phyloP scores from a whole-genome alignment of 2,888 invertebrate genomes.

The Trissoscelio sp. region DNA sequence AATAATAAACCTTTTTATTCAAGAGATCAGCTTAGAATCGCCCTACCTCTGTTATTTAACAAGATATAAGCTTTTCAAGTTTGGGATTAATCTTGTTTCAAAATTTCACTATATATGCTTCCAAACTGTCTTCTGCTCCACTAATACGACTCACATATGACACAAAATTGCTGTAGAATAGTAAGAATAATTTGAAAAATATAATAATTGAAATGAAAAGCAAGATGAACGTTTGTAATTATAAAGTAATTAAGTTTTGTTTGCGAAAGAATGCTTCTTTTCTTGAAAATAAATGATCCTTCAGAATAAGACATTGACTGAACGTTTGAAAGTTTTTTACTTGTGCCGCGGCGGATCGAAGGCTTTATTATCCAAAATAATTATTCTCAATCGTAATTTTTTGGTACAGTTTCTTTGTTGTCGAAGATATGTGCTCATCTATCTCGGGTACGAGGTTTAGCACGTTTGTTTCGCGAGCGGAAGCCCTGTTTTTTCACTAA shows the following conservation, averaged over 20 bases:
- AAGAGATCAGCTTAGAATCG: no score
- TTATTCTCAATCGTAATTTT: constrained; percentile 59
- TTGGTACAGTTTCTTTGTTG: constrained; percentile 59
- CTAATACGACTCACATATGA: no score
- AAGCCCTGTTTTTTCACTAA: constrained; percentile 70
- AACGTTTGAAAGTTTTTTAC: constrained; percentile 41
- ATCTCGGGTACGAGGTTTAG: constrained; percentile 54
- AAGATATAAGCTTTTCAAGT: no score
- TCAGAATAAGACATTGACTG: constrained; percentile 53
- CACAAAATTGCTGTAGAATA: no score
- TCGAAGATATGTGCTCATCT: constrained; percentile 52
- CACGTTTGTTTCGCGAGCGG: constrained; percentile 67
- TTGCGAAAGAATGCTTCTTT: constrained; percentile 1
- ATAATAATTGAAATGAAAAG: no score
- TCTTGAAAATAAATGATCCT: constrained; percentile 33
- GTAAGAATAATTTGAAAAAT: no score
- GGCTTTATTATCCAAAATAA: constrained; percentile 61
- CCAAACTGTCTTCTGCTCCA: no score
- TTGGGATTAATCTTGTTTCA: no score
- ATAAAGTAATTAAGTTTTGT: constrained; percentile 2
- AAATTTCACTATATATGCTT: no score
- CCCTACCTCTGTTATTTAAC: no score
- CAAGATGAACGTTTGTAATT: neutral
- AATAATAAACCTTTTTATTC: no score
- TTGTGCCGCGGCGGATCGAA: constrained; percentile 22